Base-by-base conservation (phyloP, 2,888 invertebrate species). In the Horisme vitalbata region DNA sequence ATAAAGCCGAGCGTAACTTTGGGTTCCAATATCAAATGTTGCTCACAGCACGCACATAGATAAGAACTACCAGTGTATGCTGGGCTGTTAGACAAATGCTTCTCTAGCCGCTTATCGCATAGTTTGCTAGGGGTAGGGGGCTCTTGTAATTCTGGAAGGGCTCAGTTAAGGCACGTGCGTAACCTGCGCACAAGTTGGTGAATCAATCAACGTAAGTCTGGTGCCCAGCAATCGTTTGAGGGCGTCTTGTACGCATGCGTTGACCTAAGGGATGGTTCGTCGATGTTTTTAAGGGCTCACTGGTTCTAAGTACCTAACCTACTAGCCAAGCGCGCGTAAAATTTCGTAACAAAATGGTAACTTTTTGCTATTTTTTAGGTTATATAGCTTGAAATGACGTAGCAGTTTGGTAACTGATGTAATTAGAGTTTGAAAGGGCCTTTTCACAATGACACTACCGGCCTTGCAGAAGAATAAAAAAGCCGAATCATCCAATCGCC, bases 181-280 rank as follows among this genome's bases (percentile, higher is more conserved):
- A 46, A 82, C 84, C 86, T 85, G 83, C 79, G 85, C 83, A 73
- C 79, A 83, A 85, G 77, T 85, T 80, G 71, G 75, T 79, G 85
- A 87, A 87, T 86, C 87, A 87, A 86, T 87, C 87, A 86, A 81
- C 83, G 76, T 71, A 71, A 76, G 75, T 78, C 43, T 46, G 53
- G 74, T 76, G 77, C 79, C 78, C 76, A 75, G 83, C 79, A 71
- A 74, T 77, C 71, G 72, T 37, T 70, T 70, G 61, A 59, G 56
- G 61, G 60, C 48, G 47, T 43, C 45, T 48, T 62, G 32, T 68
- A 74, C 87, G 87, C 87, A 82, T 79, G 87, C 87, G 85, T 69
- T 55, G 45, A 37, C 43, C 54, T 44, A 82, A 85, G 83, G 73
- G 83, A 68, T 72, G 81, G 62, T 59, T 48, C 51, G 43, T 47